Evolutionary conservation across 2,888 invertebrate species (phyloP).

Genomic region (Sphaerophoria rueppellii): DNA sequence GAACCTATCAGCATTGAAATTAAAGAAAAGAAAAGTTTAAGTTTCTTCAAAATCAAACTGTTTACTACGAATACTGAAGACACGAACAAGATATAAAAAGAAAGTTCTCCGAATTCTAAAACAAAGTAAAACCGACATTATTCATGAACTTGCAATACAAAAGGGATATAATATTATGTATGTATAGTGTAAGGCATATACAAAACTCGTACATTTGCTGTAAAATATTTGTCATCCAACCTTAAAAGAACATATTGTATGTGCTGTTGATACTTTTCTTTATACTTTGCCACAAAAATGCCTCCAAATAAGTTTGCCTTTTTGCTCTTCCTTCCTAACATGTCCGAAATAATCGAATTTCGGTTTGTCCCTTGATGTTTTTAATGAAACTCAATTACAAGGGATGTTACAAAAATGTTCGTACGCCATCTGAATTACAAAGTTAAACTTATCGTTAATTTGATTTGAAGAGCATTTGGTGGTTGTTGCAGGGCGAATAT

Average conservation of each 20-base stretch:
- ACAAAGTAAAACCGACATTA: no score
- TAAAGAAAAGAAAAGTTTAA: no score
- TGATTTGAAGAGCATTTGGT: slow-evolving; percentile 8
- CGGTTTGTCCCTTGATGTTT: slow-evolving; percentile 39
- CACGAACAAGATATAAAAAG: no score
- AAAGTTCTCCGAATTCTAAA: no score
- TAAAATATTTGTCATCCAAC: not conserved
- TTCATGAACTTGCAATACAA: no score
- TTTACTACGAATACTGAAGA: no score
- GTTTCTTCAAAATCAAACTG: no score
- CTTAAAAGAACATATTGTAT: no score
- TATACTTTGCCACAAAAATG: not conserved
- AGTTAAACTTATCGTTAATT: slow-evolving; percentile 46
- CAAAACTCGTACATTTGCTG: not conserved
- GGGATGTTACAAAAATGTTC: not conserved
- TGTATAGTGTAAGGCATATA: no score
- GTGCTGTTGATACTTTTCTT: not conserved
- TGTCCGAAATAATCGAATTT: slow-evolving; percentile 48
- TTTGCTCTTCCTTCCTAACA: not conserved
- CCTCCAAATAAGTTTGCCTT: slow-evolving; percentile 9
- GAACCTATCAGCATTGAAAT: no score
- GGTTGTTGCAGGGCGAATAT: not conserved
- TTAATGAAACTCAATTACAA: slow-evolving; percentile 44
- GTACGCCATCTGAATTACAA: slow-evolving; percentile 18
- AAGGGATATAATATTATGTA: no score